Base-by-base conservation (phyloP, 2,888 invertebrate genomes). In the Limnephilus auricula region DNA sequence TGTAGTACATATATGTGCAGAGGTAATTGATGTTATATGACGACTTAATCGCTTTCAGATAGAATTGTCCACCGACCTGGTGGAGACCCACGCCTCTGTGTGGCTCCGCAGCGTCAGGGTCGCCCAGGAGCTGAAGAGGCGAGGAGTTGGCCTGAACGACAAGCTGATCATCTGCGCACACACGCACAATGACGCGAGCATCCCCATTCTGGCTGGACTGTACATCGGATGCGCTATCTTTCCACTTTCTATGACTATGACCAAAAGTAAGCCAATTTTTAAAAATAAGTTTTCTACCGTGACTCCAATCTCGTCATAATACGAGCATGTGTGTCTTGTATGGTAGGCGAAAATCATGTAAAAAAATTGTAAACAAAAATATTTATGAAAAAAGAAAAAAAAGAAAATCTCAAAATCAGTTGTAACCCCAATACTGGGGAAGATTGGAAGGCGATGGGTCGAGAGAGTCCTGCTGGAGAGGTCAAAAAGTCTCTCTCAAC, bases 121-220 rank as follows among this genome's bases (percentile, higher is more conserved):
- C 90, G 96, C 96, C 0, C 94, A 94, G n/a, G 94, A 94, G 30
- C 93, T 96, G 89, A 94, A 92, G 88, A 94, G 94, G 31, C 92
- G 95, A 78, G 96, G 96, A 4, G 90, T 96, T 1, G 93, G 94
- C 89, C 91, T 93, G 3, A 95, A 95, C 0, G 96, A 96, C 92
- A 94, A 96, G 4, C 94, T 96, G 88, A 93, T 95, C 0, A 92
- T 96, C 0, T 96, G 96, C 94, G 95, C 95, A 5, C 94, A 95
- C 1, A 96, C 95, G 92, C 95, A 95, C 80, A 78, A 96, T 10
- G 94, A 96, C 91, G 93, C 95, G 13, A 94, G 94, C 6, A 94
- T 96, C 40, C 96, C 96, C 0, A 94, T 95, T 87, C 94, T 96
- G 80, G 96, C 96, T 1, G 94, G 95, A 0, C 92, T 95, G 3